These are phyloP conservation scores for Abrostola tripartita DNA, from an alignment of 2,888 invertebrate genomes.

Conservation along the genomic window DNA sequence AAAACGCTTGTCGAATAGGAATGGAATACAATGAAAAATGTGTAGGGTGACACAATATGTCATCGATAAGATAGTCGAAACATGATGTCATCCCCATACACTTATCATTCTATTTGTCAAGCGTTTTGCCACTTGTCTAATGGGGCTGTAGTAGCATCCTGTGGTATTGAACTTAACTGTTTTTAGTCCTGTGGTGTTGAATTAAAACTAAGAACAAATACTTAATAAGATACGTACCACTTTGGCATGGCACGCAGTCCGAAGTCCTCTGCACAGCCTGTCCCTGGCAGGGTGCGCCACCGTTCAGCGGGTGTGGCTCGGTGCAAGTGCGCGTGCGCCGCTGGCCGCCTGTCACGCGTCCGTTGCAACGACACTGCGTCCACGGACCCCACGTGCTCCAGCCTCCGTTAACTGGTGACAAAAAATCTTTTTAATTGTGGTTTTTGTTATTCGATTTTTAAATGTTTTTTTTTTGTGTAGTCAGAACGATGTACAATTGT, in stretches of 20 bases:
- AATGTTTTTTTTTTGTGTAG: conserved; percentile 7
- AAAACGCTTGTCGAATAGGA: too few species aligned
- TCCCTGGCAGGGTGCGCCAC: conserved; percentile 95
- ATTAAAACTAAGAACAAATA: too few species aligned
- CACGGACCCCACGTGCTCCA: conserved; percentile 97
- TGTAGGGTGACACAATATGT: too few species aligned
- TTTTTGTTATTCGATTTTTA: background rate
- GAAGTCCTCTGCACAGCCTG: conserved; percentile 93
- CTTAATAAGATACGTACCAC: conserved; percentile 68
- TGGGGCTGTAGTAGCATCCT: too few species aligned
- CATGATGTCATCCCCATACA: too few species aligned
- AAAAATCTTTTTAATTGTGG: conserved; percentile 9
- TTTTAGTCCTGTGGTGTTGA: too few species aligned
- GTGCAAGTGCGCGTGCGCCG: conserved; percentile 95
- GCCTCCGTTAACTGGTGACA: conserved; percentile 95
- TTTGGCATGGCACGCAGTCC: conserved; percentile 93
- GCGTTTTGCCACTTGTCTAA: too few species aligned
- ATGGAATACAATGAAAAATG: too few species aligned
- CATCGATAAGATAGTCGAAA: too few species aligned
- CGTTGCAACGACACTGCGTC: conserved; percentile 96
- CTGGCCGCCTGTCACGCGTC: conserved; percentile 91
- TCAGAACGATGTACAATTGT: background rate
- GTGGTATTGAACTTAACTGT: too few species aligned
- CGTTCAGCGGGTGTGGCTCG: conserved; percentile 97
- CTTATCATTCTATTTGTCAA: too few species aligned